Evolutionary conservation across 2,888 invertebrate species (phyloP), one percentile per base, ranked within the genome.

Genomic region (Drosophila kanekoi): DNA sequence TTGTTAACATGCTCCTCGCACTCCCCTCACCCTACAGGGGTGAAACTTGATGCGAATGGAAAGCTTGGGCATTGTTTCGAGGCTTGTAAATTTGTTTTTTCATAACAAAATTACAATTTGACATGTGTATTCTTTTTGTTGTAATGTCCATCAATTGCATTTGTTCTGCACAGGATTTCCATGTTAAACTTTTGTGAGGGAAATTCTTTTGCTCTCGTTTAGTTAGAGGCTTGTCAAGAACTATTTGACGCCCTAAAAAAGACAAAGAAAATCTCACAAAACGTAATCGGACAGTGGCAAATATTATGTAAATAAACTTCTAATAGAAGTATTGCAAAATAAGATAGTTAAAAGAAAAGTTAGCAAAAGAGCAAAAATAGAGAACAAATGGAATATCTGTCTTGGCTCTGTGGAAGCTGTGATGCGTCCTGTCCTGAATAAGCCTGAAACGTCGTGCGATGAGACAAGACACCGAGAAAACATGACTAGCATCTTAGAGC

Each of bases 371-470:
- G 20, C 20, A 20, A 20, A 20, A 20, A 20, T 4, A 20, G 20
- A 23, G 6, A 23, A 14, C 32, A 48, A 32, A 23, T 32, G 28
- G n/a, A 38, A 20, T 32, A 14, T 5, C 32, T 35, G 18, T n/a
- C 40, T 11, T 23, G n/a, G 37, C 11, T 9, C 14, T 37, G 38
- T 23, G 60, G 35, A 20, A 47, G 58, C 45, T 28, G n/a, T 23
- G 48, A 28, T 43, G 20, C 49, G 59, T 64, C 53, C 72, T 40
- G n/a, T n/a, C n/a, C 20, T 64, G 49, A 6, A 4, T 35, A 75
- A 86, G 82, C 83, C 77, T 88, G 80, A 88, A 78, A 83, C 84
- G 80, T 80, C 65, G 83, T 75, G 69, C 51, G 14, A 16, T 32
- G 57, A 47, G 51, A 4, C 2, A 37, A 13, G 16, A 72, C 44